Percentiles rank a stretch among this genome's conserved stretches.
Evolutionary conservation across 2,888 invertebrate genomes (phyloP).

Genomic region (Melieria picta): DNA sequence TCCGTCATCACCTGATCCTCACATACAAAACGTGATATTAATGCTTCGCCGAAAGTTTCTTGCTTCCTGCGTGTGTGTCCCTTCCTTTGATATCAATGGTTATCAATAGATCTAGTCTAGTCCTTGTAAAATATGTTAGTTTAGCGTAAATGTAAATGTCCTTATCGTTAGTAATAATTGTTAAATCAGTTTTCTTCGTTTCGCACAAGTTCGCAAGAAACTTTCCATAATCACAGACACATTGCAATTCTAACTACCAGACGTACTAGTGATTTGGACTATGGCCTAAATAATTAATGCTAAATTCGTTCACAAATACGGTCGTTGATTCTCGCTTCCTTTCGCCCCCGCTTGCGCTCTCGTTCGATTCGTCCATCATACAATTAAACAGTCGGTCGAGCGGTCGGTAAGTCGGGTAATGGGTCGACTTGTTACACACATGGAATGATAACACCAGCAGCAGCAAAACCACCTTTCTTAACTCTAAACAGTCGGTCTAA

Average conservation of each 20-base stretch:
- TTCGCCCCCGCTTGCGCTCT: background rate
- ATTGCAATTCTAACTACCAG: constrained; percentile 36
- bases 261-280: constrained; percentile 18
- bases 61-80: constrained; percentile 2
- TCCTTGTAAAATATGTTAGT: constrained; percentile 20
- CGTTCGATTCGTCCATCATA: background rate
- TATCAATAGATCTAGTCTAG: constrained; percentile 11
- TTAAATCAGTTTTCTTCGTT: constrained; percentile 29
- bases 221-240: constrained; percentile 40
- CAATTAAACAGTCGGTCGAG: background rate
- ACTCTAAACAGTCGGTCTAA: background rate
- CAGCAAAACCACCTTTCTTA: constrained; percentile 9
- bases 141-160: constrained; percentile 10
- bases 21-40: constrained; percentile 13
- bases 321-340: background rate
- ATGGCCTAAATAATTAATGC: constrained; percentile 1
- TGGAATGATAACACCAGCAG: background rate
- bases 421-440: constrained; percentile 5
- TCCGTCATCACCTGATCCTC: constrained; percentile 3
- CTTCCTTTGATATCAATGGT: background rate
- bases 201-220: constrained; percentile 32
- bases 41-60: constrained; percentile 34
- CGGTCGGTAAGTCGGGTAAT: background rate
- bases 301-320: constrained; percentile 17
- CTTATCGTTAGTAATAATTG: constrained; percentile 23